These are phyloP conservation scores for Pterophyllum scalare DNA, from an alignment of 2,113 vertebrate genomes.

Conservation along the genomic window DNA sequence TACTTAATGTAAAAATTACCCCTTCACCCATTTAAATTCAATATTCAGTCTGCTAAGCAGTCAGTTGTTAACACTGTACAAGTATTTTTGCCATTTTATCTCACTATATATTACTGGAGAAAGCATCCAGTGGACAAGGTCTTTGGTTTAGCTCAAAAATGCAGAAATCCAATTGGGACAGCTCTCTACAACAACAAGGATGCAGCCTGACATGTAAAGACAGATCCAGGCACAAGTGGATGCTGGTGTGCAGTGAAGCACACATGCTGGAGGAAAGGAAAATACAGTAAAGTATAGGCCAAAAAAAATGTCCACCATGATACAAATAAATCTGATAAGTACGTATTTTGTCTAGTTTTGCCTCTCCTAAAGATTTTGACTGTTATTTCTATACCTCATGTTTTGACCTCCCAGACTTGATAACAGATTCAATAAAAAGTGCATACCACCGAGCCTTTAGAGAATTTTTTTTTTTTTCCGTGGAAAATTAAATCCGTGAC, in stretches of 20 bases:
- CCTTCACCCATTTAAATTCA: background rate
- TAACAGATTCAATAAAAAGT: slow-evolving; percentile 26
- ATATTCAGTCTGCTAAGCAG: background rate
- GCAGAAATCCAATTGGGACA: slow-evolving; percentile 18
- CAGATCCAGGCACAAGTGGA: slow-evolving; percentile 16
- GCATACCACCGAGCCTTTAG: background rate
- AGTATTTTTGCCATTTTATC: background rate
- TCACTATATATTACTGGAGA: background rate
- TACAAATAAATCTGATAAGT: background rate
- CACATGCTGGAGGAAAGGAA: slow-evolving; percentile 3
- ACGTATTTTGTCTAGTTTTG: background rate
- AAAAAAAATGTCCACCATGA: background rate
- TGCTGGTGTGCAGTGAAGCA: slow-evolving; percentile 25
- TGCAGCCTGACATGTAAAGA: slow-evolving; percentile 26
- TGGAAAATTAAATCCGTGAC: slow-evolving; percentile 34
- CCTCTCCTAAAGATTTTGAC: background rate
- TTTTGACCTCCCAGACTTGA: slow-evolving; percentile 35
- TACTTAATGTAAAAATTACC: background rate
- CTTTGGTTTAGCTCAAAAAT: slow-evolving; percentile 15
- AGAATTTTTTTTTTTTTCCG: background rate
- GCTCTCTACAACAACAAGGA: slow-evolving; percentile 16
- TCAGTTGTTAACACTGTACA: background rate
- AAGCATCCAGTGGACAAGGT: background rate
- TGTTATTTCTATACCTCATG: background rate
- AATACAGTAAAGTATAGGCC: slow-evolving; percentile 4